Evolutionary conservation across 2,888 invertebrate species (phyloP), one percentile per base, ranked within the genome.

Genomic region (Coenonympha arcania): DNA sequence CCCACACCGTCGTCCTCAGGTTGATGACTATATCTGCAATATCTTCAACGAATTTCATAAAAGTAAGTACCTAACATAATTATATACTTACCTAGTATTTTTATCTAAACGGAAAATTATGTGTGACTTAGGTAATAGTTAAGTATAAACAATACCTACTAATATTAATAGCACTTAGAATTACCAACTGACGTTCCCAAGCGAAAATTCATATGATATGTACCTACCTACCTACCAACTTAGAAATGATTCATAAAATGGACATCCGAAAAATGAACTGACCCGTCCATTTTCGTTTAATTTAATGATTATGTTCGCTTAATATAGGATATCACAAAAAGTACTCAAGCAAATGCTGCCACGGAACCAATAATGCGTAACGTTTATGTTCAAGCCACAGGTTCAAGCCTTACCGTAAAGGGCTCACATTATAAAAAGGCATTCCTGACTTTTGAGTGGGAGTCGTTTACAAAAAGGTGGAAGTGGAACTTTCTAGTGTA

Each of bases 401-500:
- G 39, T 39, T 19, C 31, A 6, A 37, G 24, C 39, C 31, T 49
- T 39, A 30, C 36, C 47, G 11, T 47, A 41, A 11, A 40, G 8
- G 26, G 34, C 3, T 26, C 4, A 6, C 15, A 20, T 11, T 22
- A 39, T 44, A 49, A 50, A 40, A 50, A 50, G 30, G 36, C 13
- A 40, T 33, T 33, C 19, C 18, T 15, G 33, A 40, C 26, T 33
- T 26, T 13, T 15, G 33, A 24, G 4, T 33, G 31, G 16, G 30
- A 28, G 2, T 24, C 20, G 20, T 33, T 37, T 36, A 24, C 28
- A 26, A 40, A 40, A 40, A 45, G 40, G 22, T 36, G 22, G 34
- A 26, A 40, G 15, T 22, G 16, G 40, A 24, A 9, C 16, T 52
- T 47, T 42, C 48, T 46, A 59, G 55, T 56, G 53, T 59, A 64